phyloP scores from a whole-genome alignment of 2,888 invertebrate genomes.

The Linnaemya vulpina region DNA sequence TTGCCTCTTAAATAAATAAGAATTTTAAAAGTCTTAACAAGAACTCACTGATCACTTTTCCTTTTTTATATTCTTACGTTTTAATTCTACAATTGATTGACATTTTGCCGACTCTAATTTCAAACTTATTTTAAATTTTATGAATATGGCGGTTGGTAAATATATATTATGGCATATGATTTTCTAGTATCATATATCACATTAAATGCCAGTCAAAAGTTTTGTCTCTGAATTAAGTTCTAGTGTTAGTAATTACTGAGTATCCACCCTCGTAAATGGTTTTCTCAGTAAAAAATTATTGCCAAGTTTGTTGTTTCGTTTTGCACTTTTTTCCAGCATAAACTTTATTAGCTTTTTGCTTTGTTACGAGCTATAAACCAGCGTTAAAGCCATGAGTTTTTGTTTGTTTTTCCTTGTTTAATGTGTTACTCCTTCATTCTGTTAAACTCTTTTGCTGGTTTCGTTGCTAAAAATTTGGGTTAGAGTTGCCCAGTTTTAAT shows the following conservation, averaged over 20 bases:
- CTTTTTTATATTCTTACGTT: no score
- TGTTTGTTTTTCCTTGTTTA: background rate
- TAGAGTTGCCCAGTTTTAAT: conserved; percentile 17
- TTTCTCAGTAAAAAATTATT: conserved; percentile 29
- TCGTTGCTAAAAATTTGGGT: conserved; percentile 11
- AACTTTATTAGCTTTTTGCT: background rate
- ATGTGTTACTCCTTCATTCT: background rate
- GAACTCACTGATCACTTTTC: no score
- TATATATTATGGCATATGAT: no score
- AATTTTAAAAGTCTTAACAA: no score
- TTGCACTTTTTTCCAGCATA: conserved; percentile 5
- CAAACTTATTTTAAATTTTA: no score
- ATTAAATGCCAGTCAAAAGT: no score
- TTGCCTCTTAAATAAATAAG: no score
- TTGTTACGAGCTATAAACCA: conserved; percentile 12
- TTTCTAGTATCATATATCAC: no score
- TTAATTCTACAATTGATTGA: no score
- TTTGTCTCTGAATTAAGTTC: no score
- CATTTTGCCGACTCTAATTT: no score
- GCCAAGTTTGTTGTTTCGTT: background rate
- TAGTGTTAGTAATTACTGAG: background rate
- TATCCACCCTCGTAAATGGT: background rate
- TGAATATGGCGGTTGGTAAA: no score
- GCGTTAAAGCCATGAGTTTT: conserved; percentile 16
- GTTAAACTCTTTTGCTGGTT: background rate